Percentiles rank a stretch among this genome's conserved stretches.
Evolutionary conservation across 2,888 invertebrate genomes (phyloP).

Genomic region (Polietes domitor): DNA sequence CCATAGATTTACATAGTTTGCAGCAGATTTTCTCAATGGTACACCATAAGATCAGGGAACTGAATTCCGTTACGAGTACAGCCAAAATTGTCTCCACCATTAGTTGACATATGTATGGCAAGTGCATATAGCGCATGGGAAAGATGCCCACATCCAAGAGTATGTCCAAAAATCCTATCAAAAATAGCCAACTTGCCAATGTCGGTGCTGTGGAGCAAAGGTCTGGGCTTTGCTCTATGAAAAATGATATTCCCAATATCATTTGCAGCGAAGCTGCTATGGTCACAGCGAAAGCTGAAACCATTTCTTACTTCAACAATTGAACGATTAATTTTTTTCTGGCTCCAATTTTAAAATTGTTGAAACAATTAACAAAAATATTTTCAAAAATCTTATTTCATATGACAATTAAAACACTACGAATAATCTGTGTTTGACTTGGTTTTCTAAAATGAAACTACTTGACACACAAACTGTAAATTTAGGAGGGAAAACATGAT

Average conservation of each 20-base stretch:
- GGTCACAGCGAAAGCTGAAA: conserved; percentile 68
- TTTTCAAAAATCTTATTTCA: background rate
- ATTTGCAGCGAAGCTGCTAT: conserved; percentile 70
- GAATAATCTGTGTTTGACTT: background rate
- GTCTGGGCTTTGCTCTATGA: conserved; percentile 72
- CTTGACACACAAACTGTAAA: too few relatives aligned
- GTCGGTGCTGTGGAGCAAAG: conserved; percentile 73
- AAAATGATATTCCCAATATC: conserved; percentile 70
- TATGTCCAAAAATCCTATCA: conserved; percentile 70
- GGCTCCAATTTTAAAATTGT: conserved; percentile 49
- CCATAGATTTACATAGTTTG: conserved; percentile 53
- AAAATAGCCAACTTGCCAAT: conserved; percentile 73
- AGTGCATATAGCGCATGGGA: conserved; percentile 73
- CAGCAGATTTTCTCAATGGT: conserved; percentile 68
- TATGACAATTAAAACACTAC: conserved; percentile 41
- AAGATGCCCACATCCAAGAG: conserved; percentile 71
- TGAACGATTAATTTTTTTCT: background rate
- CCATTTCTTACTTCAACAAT: conserved; percentile 60
- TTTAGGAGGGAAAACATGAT: too few relatives aligned
- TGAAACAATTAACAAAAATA: conserved; percentile 38
- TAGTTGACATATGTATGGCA: conserved; percentile 69
- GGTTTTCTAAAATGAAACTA: too few relatives aligned
- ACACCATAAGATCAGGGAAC: conserved; percentile 73
- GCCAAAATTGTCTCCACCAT: conserved; percentile 69
- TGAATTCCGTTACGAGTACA: conserved; percentile 71